These are phyloP conservation scores for Pharmacophagus antenor DNA, from an alignment of 2,888 invertebrate genomes.

Conservation along the genomic window DNA sequence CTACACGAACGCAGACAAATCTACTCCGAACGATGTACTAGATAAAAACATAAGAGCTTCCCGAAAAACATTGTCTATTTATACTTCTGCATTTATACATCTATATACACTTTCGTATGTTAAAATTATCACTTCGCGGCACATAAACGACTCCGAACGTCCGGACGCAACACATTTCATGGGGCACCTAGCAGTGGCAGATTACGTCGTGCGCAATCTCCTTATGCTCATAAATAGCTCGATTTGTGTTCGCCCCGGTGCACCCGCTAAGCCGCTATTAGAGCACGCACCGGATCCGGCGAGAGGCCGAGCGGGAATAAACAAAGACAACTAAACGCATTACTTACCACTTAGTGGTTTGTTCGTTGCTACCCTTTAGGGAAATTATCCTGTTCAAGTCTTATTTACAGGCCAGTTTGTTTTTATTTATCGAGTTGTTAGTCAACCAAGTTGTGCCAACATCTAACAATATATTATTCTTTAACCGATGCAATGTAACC, in stretches of 20 bases:
- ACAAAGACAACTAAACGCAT: constrained; percentile 25
- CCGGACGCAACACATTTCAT: constrained; percentile 4
- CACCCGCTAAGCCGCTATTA: constrained; percentile 37
- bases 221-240: constrained; percentile 69
- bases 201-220: constrained; percentile 61
- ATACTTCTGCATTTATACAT: too few relatives aligned
- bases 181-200: constrained; percentile 41
- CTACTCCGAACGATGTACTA: too few relatives aligned
- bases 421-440: constrained; percentile 6
- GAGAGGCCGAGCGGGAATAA: constrained; percentile 19
- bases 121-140: background rate
- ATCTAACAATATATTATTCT: too few relatives aligned
- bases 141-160: background rate
- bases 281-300: constrained; percentile 15
- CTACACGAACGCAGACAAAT: too few relatives aligned
- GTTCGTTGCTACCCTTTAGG: constrained; percentile 12
- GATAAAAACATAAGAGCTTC: too few relatives aligned
- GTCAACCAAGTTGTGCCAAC: too few relatives aligned
- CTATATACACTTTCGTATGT: too few relatives aligned
- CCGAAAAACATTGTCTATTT: too few relatives aligned
- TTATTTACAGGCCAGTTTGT: constrained; percentile 8
- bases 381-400: constrained; percentile 4
- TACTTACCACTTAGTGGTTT: constrained; percentile 21
- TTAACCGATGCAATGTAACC: too few relatives aligned
- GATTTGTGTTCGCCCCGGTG: constrained; percentile 51